phyloP scores from a whole-genome alignment of 23 tunicate species.

The Botrylloides violaceus region DNA sequence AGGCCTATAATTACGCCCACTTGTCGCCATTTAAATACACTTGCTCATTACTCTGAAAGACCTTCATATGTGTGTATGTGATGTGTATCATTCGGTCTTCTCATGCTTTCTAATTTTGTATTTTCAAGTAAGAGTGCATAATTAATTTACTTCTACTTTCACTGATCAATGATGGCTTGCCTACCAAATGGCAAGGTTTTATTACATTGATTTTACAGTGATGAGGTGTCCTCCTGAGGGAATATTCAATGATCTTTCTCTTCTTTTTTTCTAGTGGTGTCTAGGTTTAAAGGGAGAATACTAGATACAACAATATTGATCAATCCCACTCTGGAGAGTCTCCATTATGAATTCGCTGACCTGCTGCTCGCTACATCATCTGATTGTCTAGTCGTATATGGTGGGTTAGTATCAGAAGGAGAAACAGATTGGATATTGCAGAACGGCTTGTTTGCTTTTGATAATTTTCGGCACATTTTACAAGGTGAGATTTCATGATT shows the following conservation, averaged over 20 bases:
- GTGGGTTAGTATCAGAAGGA: slow-evolving; percentile 43
- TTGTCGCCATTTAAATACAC: no score
- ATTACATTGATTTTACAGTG: neutral
- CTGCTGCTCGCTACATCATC: neutral
- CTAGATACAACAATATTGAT: slow-evolving; percentile 23
- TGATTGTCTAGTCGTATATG: slow-evolving; percentile 36
- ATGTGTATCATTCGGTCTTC: neutral
- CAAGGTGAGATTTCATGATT: slow-evolving; percentile 15
- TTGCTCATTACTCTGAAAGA: no score
- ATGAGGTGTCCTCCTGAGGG: slow-evolving; percentile 3
- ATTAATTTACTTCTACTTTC: neutral
- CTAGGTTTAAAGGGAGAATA: neutral
- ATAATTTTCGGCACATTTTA: slow-evolving; percentile 36
- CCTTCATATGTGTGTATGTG: no score
- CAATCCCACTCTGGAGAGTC: slow-evolving; percentile 15
- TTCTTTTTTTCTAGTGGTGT: slow-evolving; percentile 5
- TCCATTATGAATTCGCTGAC: slow-evolving; percentile 15
- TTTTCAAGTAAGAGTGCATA: neutral
- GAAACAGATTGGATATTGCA: slow-evolving; percentile 49
- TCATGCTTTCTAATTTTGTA: neutral
- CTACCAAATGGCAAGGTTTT: neutral
- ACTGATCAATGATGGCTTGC: neutral
- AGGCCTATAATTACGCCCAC: no score
- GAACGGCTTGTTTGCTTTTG: slow-evolving; percentile 49
- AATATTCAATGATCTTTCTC: neutral